Evolutionary conservation across 2,113 vertebrate species (phyloP).

Genomic region (Colaptes auratus): DNA sequence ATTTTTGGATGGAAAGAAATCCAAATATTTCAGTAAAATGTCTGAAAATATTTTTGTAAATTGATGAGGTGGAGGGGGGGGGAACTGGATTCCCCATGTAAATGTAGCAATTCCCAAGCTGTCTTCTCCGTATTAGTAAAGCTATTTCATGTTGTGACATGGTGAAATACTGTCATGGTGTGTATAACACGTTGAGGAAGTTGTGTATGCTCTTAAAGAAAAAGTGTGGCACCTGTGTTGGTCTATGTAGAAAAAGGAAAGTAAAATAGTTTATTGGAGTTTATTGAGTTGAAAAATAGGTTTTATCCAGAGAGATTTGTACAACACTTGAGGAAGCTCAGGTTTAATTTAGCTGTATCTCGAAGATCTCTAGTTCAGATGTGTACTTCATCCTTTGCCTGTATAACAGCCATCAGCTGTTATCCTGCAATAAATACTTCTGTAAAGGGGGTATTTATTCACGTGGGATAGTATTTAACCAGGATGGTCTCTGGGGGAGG

Average conservation of each 20-base stretch:
- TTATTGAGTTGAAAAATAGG: not conserved
- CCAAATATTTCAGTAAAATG: not conserved
- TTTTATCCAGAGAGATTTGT: not conserved
- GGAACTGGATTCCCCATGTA: no score
- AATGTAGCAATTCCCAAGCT: not conserved
- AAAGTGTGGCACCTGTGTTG: rapidly evolving
- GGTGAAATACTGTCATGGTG: not conserved
- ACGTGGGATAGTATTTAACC: not conserved
- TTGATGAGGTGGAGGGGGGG: not conserved
- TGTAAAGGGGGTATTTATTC: not conserved
- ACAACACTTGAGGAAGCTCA: not conserved
- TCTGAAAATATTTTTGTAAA: not conserved
- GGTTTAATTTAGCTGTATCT: not conserved
- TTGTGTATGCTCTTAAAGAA: not conserved
- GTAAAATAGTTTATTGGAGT: not conserved
- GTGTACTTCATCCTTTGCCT: not conserved
- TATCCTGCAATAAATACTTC: not conserved
- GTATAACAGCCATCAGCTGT: not conserved
- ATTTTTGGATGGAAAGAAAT: not conserved
- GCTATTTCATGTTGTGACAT: not conserved
- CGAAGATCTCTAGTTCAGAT: not conserved
- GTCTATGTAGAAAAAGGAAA: not conserved
- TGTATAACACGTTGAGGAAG: not conserved
- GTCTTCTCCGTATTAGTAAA: not conserved
- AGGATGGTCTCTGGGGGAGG: not conserved